Conservation (phyloP, 2,113 vertebrate genomes). For the Oreochromis spilurus region DNA sequence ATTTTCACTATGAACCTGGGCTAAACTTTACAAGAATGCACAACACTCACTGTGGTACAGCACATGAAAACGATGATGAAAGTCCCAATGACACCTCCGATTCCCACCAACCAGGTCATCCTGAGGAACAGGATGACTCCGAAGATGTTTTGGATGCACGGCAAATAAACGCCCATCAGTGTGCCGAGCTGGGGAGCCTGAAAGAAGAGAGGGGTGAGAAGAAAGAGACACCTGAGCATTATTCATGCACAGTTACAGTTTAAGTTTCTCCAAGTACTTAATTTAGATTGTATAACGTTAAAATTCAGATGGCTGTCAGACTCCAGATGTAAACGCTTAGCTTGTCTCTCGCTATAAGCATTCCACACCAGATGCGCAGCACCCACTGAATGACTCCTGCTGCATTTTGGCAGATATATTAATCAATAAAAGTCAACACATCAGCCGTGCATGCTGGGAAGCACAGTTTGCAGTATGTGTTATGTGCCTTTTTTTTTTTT, state of each 20-base stretch:
- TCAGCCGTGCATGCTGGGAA: slow-evolving; percentile 12
- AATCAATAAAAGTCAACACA: slow-evolving; percentile 8
- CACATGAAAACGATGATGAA: slow-evolving; percentile 96
- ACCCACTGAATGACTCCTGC: not conserved
- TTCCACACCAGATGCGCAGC: slow-evolving; percentile 15
- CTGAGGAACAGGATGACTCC: slow-evolving; percentile 97
- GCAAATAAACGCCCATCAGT: slow-evolving; percentile 97
- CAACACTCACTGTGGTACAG: slow-evolving; percentile 88
- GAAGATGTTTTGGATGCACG: slow-evolving; percentile 98
- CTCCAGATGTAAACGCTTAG: not conserved
- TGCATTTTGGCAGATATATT: not conserved
- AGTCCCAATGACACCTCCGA: slow-evolving; percentile 90
- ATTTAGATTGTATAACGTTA: not conserved
- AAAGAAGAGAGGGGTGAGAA: not conserved
- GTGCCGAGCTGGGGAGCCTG: slow-evolving; percentile 95
- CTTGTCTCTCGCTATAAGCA: not conserved
- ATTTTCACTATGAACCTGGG: not conserved
- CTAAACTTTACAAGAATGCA: not conserved
- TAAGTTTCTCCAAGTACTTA: not conserved
- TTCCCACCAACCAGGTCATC: slow-evolving; percentile 98
- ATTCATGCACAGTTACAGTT: not conserved
- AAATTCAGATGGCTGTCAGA: not conserved
- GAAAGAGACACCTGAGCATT: not conserved
- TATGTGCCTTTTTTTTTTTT: not conserved
- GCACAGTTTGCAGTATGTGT: not conserved